These are phyloP conservation scores for Palythoa caribaeorum DNA, from an alignment of 92 coral and sea anemone genomes.

Conservation along the genomic window DNA sequence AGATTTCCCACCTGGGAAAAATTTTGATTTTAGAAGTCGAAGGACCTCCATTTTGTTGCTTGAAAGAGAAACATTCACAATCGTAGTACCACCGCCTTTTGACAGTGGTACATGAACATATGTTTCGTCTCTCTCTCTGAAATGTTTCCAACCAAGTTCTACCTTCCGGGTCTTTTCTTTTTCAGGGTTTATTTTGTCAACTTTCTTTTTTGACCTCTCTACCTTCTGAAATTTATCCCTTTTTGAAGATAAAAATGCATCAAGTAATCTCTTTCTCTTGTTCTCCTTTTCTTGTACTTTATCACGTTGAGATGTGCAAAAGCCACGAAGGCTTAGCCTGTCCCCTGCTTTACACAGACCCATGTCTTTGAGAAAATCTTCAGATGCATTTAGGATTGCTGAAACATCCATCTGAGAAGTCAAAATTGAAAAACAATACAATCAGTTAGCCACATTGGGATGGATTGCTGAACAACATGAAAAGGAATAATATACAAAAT, in stretches of 20 bases:
- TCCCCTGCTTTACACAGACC: conserved; percentile 75
- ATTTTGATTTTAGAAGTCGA: conserved; percentile 64
- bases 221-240: conserved; percentile 56
- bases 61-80: conserved; percentile 60
- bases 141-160: conserved; percentile 49
- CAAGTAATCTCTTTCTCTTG: conserved; percentile 66
- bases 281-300: conserved; percentile 58
- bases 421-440: conserved; percentile 39
- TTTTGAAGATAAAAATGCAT: conserved; percentile 71
- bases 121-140: conserved; percentile 68
- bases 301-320: conserved; percentile 70
- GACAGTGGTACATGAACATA: conserved; percentile 70
- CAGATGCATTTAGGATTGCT: conserved; percentile 71
- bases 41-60: conserved; percentile 63
- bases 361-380: conserved; percentile 72
- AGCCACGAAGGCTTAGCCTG: conserved; percentile 78
- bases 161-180: conserved; percentile 26
- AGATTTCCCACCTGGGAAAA: conserved; percentile 75
- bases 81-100: conserved; percentile 73
- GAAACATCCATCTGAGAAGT: conserved; percentile 63
- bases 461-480: conserved; percentile 5
- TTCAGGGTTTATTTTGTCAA: conserved; percentile 4
- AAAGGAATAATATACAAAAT: conserved; percentile 9
- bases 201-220: conserved; percentile 17
- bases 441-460: conserved; percentile 12